Evolutionary conservation across 1,140 invertebrate genomes (phyloP).

Genomic region (Oryzaephilus surinamensis): DNA sequence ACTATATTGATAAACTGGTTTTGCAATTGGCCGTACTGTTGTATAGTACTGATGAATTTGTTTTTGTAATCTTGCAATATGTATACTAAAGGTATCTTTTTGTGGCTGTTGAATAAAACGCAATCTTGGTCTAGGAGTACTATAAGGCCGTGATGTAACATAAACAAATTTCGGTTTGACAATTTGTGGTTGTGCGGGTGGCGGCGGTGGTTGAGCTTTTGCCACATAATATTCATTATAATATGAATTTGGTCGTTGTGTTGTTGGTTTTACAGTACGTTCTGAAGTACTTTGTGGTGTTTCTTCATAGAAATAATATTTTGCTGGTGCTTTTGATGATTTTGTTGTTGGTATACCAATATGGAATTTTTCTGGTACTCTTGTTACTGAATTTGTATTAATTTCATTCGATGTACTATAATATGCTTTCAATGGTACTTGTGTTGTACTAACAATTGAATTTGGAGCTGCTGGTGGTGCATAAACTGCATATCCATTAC

Average conservation of each 20-base stretch:
- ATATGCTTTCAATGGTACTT: slow-evolving; percentile 47
- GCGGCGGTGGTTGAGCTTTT: slow-evolving; percentile 4
- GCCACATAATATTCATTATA: slow-evolving; percentile 28
- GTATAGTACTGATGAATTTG: slow-evolving; percentile 34
- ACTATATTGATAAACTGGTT: slow-evolving; percentile 49
- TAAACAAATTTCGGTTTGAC: slow-evolving; percentile 26
- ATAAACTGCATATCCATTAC: slow-evolving; percentile 41
- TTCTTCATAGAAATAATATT: slow-evolving; percentile 49
- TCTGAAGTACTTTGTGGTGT: slow-evolving; percentile 30
- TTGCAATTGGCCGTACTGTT: slow-evolving; percentile 41
- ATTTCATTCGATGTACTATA: slow-evolving; percentile 43
- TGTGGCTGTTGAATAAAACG: slow-evolving; percentile 21
- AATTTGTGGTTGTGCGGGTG: not conserved
- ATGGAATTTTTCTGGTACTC: slow-evolving; percentile 34
- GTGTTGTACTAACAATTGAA: slow-evolving; percentile 40
- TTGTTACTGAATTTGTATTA: slow-evolving; percentile 40
- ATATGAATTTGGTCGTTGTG: slow-evolving; percentile 33
- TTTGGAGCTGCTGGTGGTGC: slow-evolving; percentile 11
- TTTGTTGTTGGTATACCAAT: slow-evolving; percentile 19
- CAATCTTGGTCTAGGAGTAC: slow-evolving; percentile 29
- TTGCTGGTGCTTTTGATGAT: slow-evolving; percentile 39
- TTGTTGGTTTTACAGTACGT: slow-evolving; percentile 17
- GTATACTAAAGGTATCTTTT: slow-evolving; percentile 29
- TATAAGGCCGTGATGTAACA: slow-evolving; percentile 24
- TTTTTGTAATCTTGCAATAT: slow-evolving; percentile 34